Conservation (phyloP, 2,888 invertebrate genomes). For the Drosophila kokeensis region DNA sequence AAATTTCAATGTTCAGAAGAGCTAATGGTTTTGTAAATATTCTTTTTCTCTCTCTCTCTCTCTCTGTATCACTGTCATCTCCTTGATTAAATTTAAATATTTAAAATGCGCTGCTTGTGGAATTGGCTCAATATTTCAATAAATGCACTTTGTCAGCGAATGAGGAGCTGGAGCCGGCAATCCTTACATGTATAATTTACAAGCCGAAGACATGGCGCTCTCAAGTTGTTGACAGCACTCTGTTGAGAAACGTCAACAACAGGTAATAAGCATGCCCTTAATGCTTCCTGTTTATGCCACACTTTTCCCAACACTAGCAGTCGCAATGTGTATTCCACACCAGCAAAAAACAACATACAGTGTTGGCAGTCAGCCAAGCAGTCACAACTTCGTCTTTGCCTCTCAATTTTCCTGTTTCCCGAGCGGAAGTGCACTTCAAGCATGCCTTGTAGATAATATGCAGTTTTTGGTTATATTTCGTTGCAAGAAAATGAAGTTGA, state of each 20-base stretch:
- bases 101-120: slow-evolving; percentile 14
- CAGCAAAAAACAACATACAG: background rate
- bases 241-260: slow-evolving; percentile 68
- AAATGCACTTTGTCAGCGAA: slow-evolving; percentile 9
- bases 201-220: slow-evolving; percentile 61
- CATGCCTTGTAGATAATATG: slow-evolving; percentile 40
- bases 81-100: slow-evolving; percentile 38
- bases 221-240: slow-evolving; percentile 38
- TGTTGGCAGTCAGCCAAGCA: slow-evolving; percentile 19
- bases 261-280: slow-evolving; percentile 68
- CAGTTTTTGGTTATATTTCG: slow-evolving; percentile 28
- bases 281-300: slow-evolving; percentile 55
- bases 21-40: background rate
- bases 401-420: slow-evolving; percentile 6
- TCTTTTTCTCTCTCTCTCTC: background rate
- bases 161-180: slow-evolving; percentile 23
- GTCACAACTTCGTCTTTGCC: background rate
- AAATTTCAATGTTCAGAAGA: background rate
- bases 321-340: slow-evolving; percentile 23
- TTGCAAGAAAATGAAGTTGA: slow-evolving; percentile 16
- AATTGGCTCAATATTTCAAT: slow-evolving; percentile 29
- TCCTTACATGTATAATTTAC: slow-evolving; percentile 47
- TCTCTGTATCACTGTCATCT: background rate
- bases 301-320: slow-evolving; percentile 38
- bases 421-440: slow-evolving; percentile 41